A percentile compares a stretch with the other conserved stretches of the same genome.
Evolutionary conservation across 2,888 invertebrate genomes (phyloP).

Genomic region (Epistrophe grossulariae): DNA sequence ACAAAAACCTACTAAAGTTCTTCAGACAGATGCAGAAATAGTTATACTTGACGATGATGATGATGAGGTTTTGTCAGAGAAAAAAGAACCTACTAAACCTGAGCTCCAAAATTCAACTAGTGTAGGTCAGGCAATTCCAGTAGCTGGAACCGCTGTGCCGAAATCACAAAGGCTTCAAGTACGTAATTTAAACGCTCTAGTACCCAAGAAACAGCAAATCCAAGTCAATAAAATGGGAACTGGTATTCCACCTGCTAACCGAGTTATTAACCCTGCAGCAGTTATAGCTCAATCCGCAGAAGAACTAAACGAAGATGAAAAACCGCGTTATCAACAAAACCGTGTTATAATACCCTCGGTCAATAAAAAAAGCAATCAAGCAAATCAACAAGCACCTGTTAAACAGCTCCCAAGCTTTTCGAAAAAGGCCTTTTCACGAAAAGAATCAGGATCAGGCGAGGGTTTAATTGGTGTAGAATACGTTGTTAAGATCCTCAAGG

Average conservation of each 20-base stretch:
- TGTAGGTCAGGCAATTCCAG: slow-evolving; percentile 18
- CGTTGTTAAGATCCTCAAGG: slow-evolving; percentile 89
- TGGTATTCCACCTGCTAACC: neutral
- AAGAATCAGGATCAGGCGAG: slow-evolving; percentile 41
- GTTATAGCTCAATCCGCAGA: slow-evolving; percentile 44
- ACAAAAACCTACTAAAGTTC: neutral
- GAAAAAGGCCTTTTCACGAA: slow-evolving; percentile 72
- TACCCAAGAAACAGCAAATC: neutral
- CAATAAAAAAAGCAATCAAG: slow-evolving; percentile 51
- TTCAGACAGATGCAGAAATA: slow-evolving; percentile 36
- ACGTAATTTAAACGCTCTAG: neutral
- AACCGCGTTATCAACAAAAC: slow-evolving; percentile 76
- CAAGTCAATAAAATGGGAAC: neutral
- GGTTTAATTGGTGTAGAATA: slow-evolving; percentile 90
- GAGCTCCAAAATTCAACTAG: neutral
- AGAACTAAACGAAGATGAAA: slow-evolving; percentile 4
- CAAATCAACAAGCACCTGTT: slow-evolving; percentile 6
- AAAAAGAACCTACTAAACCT: too few relatives aligned
- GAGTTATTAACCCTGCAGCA: slow-evolving; percentile 63
- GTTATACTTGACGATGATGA: slow-evolving; percentile 70
- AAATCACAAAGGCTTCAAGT: slow-evolving; percentile 32
- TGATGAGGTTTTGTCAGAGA: too few relatives aligned
- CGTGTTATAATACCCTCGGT: slow-evolving; percentile 76
- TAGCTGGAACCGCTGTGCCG: slow-evolving; percentile 31
- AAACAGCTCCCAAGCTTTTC: slow-evolving; percentile 69